Evolutionary conservation across 2,888 invertebrate genomes (phyloP), one percentile per base, ranked within the genome.

Genomic region (Micropterix aruncella): DNA sequence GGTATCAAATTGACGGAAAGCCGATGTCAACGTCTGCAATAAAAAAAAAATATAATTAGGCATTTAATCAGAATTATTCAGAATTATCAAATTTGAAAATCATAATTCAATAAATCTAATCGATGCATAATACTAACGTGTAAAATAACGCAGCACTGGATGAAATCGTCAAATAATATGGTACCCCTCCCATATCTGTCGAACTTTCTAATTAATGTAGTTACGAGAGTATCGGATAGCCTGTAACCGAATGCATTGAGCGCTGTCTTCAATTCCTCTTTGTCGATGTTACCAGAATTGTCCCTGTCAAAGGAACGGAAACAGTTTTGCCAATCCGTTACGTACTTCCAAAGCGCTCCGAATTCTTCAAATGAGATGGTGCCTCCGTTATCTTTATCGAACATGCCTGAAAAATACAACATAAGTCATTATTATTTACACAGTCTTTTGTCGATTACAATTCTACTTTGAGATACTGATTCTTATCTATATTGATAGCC

Each of bases 141-240:
- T 57, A 95, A 70, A 43, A 89, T 83, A 49, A 96, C 81, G 61
- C 93, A 94, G 60, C 93, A 92, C 61, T 96, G 96, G 53, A 97
- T 96, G 61, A 97, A 97, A 63, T 99, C 97, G 70, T 99, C 97
- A 66, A 99, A 99, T 44, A 91, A 78, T 54, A 99, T 89, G 3
- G 85, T 87, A 19, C 92, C 91, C 43, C 75, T 71, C n/a, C 93
- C 93, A 56, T 81, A 83, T 51, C 96, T 75, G 66, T 97, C 97
- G 66, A 95, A 99, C 65, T 96, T 96, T 52, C 83, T 78, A 43
- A 99, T 73, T 56, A 97, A 75, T 36, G 84, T 76, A 49, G 77
- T 79, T 46, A 92, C 76, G 43, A 95, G 77, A 46, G 77, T 75
- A 54, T 93, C 91, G 0, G 90, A 87, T 27, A 99, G 66, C 49